Percentiles rank a stretch among this genome's conserved stretches.
Conservation (phyloP, 2,113 vertebrate genomes). For the Phaetusa simplex region DNA sequence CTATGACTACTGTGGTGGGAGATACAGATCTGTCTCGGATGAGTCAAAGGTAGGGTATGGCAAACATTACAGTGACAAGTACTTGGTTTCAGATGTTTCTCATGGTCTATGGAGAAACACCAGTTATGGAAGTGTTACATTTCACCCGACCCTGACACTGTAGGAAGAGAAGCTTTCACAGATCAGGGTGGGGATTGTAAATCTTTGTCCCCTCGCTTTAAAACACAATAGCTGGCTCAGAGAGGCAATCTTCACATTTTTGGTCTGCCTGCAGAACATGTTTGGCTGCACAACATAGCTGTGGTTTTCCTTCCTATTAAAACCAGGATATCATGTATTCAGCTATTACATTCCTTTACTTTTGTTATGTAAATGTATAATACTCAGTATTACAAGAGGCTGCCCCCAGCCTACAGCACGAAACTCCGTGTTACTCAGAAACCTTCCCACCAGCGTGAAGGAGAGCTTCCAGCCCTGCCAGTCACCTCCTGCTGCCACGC, state of each 20-base stretch:
- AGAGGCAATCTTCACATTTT: slow-evolving; percentile 41
- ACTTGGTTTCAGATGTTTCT: neutral
- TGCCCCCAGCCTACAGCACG: neutral
- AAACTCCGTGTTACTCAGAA: neutral
- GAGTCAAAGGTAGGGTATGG: slow-evolving; percentile 43
- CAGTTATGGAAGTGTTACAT: slow-evolving; percentile 57
- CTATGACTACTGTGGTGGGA: neutral
- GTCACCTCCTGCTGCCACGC: fast-evolving
- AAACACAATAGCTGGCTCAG: slow-evolving; percentile 55
- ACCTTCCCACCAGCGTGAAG: neutral
- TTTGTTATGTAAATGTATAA: slow-evolving; percentile 5
- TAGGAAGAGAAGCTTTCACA: neutral
- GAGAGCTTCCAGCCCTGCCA: neutral
- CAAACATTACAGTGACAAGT: neutral
- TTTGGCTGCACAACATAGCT: neutral
- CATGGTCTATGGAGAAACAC: slow-evolving; percentile 15
- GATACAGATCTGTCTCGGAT: neutral
- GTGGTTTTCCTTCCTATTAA: slow-evolving; percentile 50
- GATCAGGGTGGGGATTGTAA: neutral
- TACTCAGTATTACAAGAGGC: neutral
- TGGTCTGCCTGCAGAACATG: slow-evolving; percentile 4
- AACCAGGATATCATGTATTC: slow-evolving; percentile 36
- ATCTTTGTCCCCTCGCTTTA: neutral
- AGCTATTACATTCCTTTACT: slow-evolving; percentile 3
- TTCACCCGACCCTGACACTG: neutral